Conservation (phyloP, 1,140 invertebrate genomes). For the Pantala flavescens region DNA sequence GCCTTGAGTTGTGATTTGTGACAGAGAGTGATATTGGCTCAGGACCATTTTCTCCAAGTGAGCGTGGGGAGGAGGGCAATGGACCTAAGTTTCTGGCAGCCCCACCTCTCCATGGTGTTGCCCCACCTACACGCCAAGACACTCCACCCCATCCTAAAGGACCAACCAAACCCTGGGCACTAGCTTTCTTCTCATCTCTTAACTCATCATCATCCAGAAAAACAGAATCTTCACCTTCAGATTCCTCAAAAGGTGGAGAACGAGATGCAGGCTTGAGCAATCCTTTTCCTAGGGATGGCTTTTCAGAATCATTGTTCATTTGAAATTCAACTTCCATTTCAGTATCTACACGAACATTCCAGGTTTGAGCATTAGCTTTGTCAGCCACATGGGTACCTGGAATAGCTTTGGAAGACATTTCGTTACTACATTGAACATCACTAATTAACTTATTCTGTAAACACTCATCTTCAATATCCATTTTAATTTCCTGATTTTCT, state of each 20-base stretch:
- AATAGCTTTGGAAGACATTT: not conserved
- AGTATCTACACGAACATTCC: not conserved
- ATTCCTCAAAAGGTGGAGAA: not conserved
- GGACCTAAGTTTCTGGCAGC: not conserved
- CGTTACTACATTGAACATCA: not conserved
- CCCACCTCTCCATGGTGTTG: not conserved
- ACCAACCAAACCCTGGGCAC: not conserved
- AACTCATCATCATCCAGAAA: not conserved
- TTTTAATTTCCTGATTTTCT: not conserved
- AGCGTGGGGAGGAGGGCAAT: not conserved
- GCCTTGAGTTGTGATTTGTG: not conserved
- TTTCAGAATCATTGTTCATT: not conserved
- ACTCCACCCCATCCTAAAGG: not conserved
- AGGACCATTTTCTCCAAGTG: not conserved
- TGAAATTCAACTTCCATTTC: not conserved
- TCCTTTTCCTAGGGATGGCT: not conserved
- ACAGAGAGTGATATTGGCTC: not conserved
- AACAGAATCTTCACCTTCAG: not conserved
- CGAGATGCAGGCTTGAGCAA: not conserved
- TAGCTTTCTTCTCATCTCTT: not conserved
- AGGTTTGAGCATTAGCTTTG: not conserved
- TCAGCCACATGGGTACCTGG: not conserved
- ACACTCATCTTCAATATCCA: not conserved
- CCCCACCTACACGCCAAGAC: not conserved
- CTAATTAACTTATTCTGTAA: not conserved